Base-by-base conservation (phyloP, 2,113 vertebrate species). In the Sander vitreus region DNA sequence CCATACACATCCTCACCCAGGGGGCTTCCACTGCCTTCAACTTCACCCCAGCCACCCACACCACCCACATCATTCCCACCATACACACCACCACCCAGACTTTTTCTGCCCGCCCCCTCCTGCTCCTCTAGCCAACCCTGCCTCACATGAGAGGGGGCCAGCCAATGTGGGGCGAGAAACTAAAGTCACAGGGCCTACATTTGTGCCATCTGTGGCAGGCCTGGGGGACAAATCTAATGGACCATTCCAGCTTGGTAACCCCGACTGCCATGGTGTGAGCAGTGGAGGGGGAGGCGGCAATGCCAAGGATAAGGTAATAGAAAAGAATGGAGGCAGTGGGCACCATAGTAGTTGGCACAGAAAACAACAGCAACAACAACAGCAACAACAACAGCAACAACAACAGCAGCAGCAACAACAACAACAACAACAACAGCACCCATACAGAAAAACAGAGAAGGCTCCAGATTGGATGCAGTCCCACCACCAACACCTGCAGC, bases 21-120 rank as follows among this genome's bases (percentile, higher is more conserved):
- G 96, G 57, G 95, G 97, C 74, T 98, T 98, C 91, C 97, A 98
- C 87, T 99, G 97, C 93, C 94, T 98, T 80, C 98, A 97, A 87
- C 96, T 99, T 14, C 98, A 98, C 53, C 88, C 96, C 0, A 90
- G 94, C 73, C 95, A 95, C 73, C 93, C 94, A 18, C 94, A 95
- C 85, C 94, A 95, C 68, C 92, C 93, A 14, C 94, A 94, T 81
- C 94, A 94, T 68, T 90, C 93, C 58, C 93, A 94, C 64, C 93
- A 93, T 7, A 76, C 93, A 45, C 91, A 95, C 82, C 95, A 94
- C 81, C 95, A 95, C 80, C 93, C 97, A 0, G 97, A 99, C 25
- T 96, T 97, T 89, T 97, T 97, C 87, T 98, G 97, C 87, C 96
- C 97, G 0, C 93, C 94, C 23, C 93, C 94, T 77, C 96, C 97